Evolutionary conservation across 2,113 vertebrate species (phyloP).

Genomic region (Ellobius talpinus): DNA sequence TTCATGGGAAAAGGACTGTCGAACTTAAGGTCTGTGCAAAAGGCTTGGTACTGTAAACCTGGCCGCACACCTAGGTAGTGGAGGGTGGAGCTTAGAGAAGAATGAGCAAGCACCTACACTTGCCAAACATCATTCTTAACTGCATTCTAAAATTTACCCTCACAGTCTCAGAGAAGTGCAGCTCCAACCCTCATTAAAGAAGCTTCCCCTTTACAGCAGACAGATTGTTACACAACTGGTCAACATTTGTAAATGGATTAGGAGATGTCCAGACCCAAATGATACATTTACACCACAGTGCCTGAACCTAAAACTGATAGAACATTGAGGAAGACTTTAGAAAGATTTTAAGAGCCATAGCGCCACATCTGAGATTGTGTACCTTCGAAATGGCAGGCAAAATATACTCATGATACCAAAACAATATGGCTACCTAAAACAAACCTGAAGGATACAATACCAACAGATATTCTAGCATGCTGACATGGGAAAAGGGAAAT

Average conservation of each 20-base stretch:
- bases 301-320: neutral
- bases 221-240: neutral
- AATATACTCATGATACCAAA: neutral
- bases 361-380: neutral
- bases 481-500: neutral
- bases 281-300: neutral
- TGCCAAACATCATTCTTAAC: no score
- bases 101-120: neutral
- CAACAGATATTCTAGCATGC: neutral
- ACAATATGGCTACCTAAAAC: neutral
- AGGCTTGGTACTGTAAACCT: neutral
- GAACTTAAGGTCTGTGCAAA: neutral
- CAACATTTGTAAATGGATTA: neutral
- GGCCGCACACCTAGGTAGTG: neutral
- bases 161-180: neutral
- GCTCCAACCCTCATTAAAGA: neutral
- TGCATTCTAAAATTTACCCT: neutral
- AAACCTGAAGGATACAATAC: neutral
- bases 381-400: neutral
- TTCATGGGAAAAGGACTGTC: neutral
- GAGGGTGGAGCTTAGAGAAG: neutral
- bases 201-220: neutral
- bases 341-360: neutral
- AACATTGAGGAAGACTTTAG: neutral
- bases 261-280: neutral